Evolutionary conservation across 2,888 invertebrate genomes (phyloP), one percentile per base, ranked within the genome.

Genomic region (Tethea ocularis): DNA sequence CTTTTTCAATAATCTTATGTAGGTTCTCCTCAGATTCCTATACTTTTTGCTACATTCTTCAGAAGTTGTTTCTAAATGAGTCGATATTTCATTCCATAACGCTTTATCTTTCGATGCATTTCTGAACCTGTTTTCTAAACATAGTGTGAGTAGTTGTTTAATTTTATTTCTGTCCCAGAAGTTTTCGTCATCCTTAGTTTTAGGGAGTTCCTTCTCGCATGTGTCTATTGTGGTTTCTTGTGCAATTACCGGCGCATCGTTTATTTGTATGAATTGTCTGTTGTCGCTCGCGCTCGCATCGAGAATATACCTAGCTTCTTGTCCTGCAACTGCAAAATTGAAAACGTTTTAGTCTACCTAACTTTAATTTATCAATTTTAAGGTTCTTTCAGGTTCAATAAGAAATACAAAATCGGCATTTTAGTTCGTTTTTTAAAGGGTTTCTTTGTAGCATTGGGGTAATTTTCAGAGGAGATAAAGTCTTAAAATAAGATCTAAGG

Each of bases 81-180:
- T 59, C 15, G 89, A 82, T 51, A 92, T 85, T 65, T 89, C 85
- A 56, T 82, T 74, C 84, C 89, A 88, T 1, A 85, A 36, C 4
- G 68, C 67, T 72, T 82, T 85, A 23, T 91, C 88, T 68, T 83
- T 87, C 4, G 62, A 59, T 7, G 67, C 53, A 59, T 75, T 79
- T 66, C 77, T 85, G 54, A 78, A 82, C 64, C 76, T 82, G 54
- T 82, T 80, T 56, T 91, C 86, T 36, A 87, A 68, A 62, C 90
- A 89, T 10, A 91, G 66, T 26, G 83, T 83, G 1, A 93, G 84
- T 1, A 93, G 74, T 24, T 81, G 58, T 68, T 85, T 88, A 11
- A 90, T 82, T 83, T 87, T 91, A 61, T 80, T 83, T 63, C 84
- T 76, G 52, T 90, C 88, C 93, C 93, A 93, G 62, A 90, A 89